Evolutionary conservation across 2,888 invertebrate species (phyloP), one percentile per base, ranked within the genome.

Genomic region (Sicus ferrugineus): DNA sequence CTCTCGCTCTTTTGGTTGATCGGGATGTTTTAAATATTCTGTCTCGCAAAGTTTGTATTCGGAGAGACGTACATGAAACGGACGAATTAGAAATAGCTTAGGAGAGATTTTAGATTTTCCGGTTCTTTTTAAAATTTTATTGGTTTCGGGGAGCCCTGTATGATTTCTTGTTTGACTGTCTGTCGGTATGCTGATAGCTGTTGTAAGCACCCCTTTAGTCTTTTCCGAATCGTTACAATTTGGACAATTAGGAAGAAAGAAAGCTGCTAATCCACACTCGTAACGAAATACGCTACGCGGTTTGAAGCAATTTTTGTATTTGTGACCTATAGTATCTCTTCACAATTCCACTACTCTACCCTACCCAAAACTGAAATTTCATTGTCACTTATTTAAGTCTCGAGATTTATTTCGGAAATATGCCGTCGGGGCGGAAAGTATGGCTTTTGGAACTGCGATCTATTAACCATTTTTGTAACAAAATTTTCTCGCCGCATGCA

Each of bases 261-360:
- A 50, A 1, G 72, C 73, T 4, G 70, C 48, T n/a, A 63, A 46
- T 1, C 70, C 68, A 28, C 70, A 70, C 31, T 64, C 70, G 38
- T 68, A 70, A 21, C n/a, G 58, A 70, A 54, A 70, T 58, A 48
- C 48, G 2, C 48, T 11, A 2, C 48, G 48, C 48, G 48, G 26
- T 50, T 52, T 21, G 21, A 68, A 28, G 50, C 70, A 70, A 23
- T 68, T 68, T 19, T 30, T 38, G 64, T 48, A 68, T 19, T 58
- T 23, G 34, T 68, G 68, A 1, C 68, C 70, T n/a, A n/a, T n/a
- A n/a, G n/a, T 6, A n/a, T n/a, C 21, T 58, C 31, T 31, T 63
- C 19, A 61, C 68, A 64, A 59, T 70, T 70, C 68, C 68, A 70
- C 64, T 68, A 70, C n/a, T 48, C n/a, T 6, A 11, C 1, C n/a